Evolutionary conservation across 2,888 invertebrate genomes (phyloP).

Genomic region (Branchinecta sandiegonensis): DNA sequence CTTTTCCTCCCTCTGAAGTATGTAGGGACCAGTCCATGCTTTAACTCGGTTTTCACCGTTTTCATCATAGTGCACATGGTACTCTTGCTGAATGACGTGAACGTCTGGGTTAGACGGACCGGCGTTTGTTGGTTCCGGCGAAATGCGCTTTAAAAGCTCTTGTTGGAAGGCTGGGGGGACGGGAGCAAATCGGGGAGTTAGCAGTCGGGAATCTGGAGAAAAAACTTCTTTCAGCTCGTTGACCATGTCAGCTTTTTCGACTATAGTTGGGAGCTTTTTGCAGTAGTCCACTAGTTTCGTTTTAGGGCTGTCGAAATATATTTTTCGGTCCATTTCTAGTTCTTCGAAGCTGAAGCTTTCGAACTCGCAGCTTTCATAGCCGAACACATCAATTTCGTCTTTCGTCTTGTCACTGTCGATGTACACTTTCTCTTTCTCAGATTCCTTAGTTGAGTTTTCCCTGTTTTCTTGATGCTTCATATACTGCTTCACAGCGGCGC

Average conservation of each 20-base stretch:
- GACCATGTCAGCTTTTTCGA: background rate
- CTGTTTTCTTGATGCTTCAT: constrained; percentile 7
- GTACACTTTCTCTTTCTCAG: background rate
- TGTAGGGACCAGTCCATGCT: constrained; percentile 24
- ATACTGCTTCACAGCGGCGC: background rate
- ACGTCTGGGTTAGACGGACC: background rate
- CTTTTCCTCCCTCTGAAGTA: constrained; percentile 25
- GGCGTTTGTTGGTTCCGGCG: background rate
- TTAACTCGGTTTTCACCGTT: background rate
- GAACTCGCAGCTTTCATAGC: constrained; percentile 5
- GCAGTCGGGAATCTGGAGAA: background rate
- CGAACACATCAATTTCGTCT: background rate
- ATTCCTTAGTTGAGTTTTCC: constrained; percentile 5
- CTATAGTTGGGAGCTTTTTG: background rate
- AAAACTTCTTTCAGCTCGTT: constrained; percentile 1
- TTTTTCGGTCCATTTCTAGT: background rate
- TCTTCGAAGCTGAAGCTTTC: constrained; percentile 10
- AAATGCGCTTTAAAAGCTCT: background rate
- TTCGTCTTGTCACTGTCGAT: background rate
- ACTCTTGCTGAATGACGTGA: background rate
- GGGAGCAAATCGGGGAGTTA: too few species aligned
- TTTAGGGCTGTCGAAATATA: background rate
- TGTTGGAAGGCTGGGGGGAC: background rate
- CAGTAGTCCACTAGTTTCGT: background rate
- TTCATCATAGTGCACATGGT: background rate